Evolutionary conservation across 2,113 vertebrate genomes (phyloP).

Genomic region (Chaetops frenatus): DNA sequence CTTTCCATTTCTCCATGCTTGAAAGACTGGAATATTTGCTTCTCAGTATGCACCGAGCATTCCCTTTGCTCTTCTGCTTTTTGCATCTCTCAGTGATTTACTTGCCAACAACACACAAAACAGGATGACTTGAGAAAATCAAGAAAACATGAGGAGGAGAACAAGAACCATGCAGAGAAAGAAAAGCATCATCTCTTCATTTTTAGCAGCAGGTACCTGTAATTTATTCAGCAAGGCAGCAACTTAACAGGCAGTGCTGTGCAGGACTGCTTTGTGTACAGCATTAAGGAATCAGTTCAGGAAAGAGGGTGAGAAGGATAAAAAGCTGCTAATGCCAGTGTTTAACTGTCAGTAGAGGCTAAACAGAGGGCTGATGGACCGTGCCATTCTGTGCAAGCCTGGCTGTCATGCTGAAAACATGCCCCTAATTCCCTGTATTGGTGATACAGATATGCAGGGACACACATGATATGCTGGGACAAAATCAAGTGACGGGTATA

Average conservation of each 20-base stretch:
- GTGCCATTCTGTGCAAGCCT: not conserved
- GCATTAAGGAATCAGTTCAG: not conserved
- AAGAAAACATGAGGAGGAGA: not conserved
- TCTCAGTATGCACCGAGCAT: not conserved
- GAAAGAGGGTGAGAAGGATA: not conserved
- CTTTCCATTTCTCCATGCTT: not conserved
- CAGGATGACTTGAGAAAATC: not conserved
- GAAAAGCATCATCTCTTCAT: not conserved
- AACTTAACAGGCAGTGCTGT: not conserved
- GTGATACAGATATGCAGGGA: not conserved
- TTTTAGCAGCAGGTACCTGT: not conserved
- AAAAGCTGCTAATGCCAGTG: not conserved
- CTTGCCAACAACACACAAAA: not conserved
- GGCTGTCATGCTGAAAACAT: not conserved
- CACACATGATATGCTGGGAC: not conserved
- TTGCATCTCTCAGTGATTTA: not conserved
- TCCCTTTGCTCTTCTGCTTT: not conserved
- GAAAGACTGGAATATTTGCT: not conserved
- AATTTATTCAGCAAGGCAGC: not conserved
- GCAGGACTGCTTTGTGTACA: not conserved
- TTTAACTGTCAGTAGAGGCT: not conserved
- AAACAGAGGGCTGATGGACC: not conserved
- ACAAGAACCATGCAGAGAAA: not conserved
- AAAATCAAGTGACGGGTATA: not conserved
- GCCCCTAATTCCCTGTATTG: not conserved